These are phyloP conservation scores for Grapholita molesta DNA, from an alignment of 1,140 invertebrate genomes.

Conservation along the genomic window DNA sequence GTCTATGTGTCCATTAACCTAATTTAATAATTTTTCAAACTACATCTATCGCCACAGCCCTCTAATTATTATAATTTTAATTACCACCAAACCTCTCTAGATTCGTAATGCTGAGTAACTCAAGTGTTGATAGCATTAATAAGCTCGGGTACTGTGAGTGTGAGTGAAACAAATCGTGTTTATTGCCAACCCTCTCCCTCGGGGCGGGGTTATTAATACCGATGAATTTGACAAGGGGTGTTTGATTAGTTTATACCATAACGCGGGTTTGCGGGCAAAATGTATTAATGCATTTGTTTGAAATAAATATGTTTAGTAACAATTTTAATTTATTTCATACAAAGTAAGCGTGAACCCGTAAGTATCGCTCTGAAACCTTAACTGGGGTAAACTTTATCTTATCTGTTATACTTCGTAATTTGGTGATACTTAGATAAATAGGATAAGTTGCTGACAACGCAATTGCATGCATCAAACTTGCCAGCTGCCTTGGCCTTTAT, in stretches of 20 bases:
- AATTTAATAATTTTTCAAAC: too few relatives aligned
- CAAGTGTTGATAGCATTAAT: slow-evolving; percentile 1
- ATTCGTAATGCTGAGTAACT: background rate
- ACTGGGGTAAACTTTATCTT: too few relatives aligned
- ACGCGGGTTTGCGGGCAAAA: background rate
- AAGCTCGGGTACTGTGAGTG: background rate
- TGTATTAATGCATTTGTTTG: too few relatives aligned
- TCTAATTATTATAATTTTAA: background rate
- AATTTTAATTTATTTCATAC: background rate
- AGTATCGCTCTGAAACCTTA: too few relatives aligned
- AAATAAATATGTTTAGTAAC: background rate
- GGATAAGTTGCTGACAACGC: too few relatives aligned
- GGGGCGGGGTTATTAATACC: background rate
- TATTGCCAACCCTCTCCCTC: background rate
- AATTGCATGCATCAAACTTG: too few relatives aligned
- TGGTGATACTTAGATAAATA: too few relatives aligned
- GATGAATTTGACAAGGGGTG: background rate
- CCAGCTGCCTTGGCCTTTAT: too few relatives aligned
- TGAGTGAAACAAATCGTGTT: slow-evolving; percentile 9
- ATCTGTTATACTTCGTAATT: too few relatives aligned
- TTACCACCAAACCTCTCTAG: background rate
- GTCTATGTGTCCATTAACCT: too few relatives aligned
- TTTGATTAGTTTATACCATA: background rate
- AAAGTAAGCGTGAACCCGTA: too few relatives aligned
- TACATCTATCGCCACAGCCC: too few relatives aligned